phyloP scores from a whole-genome alignment of 2,113 vertebrate species.

The Centropus bengalensis region DNA sequence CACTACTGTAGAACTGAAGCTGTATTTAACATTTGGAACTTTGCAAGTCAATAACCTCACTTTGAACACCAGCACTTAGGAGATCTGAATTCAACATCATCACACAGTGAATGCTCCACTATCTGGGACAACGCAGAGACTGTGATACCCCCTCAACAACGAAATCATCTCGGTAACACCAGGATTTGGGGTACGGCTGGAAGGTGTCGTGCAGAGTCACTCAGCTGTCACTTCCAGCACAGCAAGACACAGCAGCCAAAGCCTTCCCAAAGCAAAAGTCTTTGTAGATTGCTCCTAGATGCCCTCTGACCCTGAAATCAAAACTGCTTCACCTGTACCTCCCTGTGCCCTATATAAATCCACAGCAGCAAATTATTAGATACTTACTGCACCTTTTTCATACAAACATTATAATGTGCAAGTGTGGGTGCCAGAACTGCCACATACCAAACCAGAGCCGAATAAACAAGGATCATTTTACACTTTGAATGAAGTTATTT shows the following conservation, averaged over 20 bases:
- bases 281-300: background rate
- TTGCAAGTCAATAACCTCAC: background rate
- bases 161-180: too few relatives aligned
- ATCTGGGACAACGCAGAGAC: background rate
- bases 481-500: background rate
- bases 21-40: background rate
- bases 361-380: background rate
- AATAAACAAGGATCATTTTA: background rate
- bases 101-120: background rate
- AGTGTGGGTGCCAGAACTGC: background rate
- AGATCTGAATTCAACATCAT: background rate
- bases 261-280: background rate
- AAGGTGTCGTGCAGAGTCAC: background rate
- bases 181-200: background rate
- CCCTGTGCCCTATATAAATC: background rate
- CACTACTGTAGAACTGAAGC: background rate
- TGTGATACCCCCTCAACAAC: fast-evolving
- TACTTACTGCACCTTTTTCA: background rate
- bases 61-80: background rate
- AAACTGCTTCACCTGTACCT: background rate
- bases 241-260: background rate
- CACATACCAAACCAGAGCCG: background rate
- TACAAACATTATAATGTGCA: background rate
- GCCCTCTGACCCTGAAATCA: background rate
- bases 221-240: background rate